These are phyloP conservation scores for Mesoclemmys tuberculata DNA, from an alignment of 2,113 vertebrate genomes.

Conservation along the genomic window DNA sequence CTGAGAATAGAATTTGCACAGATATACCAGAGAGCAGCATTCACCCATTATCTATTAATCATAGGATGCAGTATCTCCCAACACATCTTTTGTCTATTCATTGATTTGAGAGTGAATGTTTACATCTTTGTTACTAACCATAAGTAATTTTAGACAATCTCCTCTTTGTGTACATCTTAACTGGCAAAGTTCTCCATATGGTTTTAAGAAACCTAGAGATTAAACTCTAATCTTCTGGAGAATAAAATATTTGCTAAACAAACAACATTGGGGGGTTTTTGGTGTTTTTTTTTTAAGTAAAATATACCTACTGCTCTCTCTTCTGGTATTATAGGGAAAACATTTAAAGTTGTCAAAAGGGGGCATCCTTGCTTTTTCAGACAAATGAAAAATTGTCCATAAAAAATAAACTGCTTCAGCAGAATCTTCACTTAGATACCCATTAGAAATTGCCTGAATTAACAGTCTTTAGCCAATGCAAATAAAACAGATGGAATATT, in stretches of 20 bases:
- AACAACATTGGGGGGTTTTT: background rate
- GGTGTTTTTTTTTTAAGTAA: conserved; percentile 32
- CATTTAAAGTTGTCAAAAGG: conserved; percentile 76
- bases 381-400: conserved; percentile 33
- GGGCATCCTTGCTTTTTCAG: conserved; percentile 82
- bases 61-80: background rate
- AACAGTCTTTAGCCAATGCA: conserved; percentile 9
- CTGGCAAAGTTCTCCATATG: accelerated
- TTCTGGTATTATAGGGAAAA: conserved; percentile 62
- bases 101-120: background rate
- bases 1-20: background rate
- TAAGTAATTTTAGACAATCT: background rate
- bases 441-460: conserved; percentile 1
- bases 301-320: conserved; percentile 57
- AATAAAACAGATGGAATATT: conserved; percentile 40
- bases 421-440: conserved; percentile 19
- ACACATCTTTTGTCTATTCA: background rate
- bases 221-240: background rate
- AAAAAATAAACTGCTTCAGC: background rate
- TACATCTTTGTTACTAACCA: background rate
- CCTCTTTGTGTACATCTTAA: background rate
- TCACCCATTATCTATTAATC: background rate
- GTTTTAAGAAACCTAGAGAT: background rate
- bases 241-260: background rate
- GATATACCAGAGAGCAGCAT: background rate